Evolutionary conservation across 2,797 vertebrate species (phyloP), one percentile per base, ranked within the genome.

Genomic region (Menidia menidia): DNA sequence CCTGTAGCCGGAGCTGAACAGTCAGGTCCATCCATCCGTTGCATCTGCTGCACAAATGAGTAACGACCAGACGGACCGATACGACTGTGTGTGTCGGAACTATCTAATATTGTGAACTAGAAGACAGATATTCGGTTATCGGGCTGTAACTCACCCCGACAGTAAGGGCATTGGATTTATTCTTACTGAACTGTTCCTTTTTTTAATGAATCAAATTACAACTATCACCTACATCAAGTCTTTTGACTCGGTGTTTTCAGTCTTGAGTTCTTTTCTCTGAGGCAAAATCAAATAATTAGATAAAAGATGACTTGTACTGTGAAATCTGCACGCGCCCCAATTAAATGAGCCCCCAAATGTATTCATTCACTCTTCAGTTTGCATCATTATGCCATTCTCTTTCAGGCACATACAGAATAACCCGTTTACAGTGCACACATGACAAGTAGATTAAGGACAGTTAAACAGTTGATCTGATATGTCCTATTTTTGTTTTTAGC

Each of bases 1-100:
- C 16, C 14, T 70, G 45, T 19, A 16, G 42, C 45, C 57, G 57
- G 30, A 52, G 55, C 50, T 41, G 50, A 66, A 53, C 19, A 2
- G 18, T 30, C 32, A n/a, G 47, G 57, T 50, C 25, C 25, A 15
- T 35, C 25, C 25, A 25, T 25, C 25, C n/a, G 6, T 11, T 52
- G 19, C 19, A 1, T 59, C 25, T 12, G 16, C 18, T 25, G 11
- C 41, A 48, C 1, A 33, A 35, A 42, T 32, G 0, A 16, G 58
- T 31, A 12, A 13, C 4, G 39, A 60, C 4, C 43, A 50, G 12
- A 63, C 5, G 30, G 41, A 31, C 8, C 19, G n/a, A 18, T 3
- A 48, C 7, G 7, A 48, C n/a, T 11, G 47, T 48, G 47, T 48
- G n/a, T 48, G n/a, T 15, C 44, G 8, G 2, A 44, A 44, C 13